These are phyloP conservation scores for Chaetogeoica ovagalla DNA, from an alignment of 2,888 invertebrate genomes.

Conservation along the genomic window DNA sequence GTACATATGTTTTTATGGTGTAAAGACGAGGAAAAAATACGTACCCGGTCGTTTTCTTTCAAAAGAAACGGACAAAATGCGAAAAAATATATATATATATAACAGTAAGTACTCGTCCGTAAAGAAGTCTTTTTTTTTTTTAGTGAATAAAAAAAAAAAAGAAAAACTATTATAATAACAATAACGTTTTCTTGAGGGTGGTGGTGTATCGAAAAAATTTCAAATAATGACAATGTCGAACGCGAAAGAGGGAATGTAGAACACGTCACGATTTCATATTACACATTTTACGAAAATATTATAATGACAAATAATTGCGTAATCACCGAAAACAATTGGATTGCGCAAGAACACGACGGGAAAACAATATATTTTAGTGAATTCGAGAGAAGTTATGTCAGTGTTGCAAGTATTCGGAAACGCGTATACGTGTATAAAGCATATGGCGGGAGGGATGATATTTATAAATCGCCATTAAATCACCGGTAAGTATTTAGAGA, in stretches of 20 bases:
- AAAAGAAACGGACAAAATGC: slow-evolving; percentile 12
- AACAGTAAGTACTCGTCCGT: neutral
- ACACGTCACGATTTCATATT: slow-evolving; percentile 6
- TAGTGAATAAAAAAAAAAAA: slow-evolving; percentile 13
- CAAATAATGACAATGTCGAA: too few species aligned
- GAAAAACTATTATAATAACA: too few species aligned
- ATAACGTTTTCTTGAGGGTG: too few species aligned
- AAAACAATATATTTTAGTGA: slow-evolving; percentile 20
- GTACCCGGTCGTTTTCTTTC: neutral
- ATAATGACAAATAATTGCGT: slow-evolving; percentile 13
- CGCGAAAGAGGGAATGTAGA: neutral
- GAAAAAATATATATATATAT: neutral
- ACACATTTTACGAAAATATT: neutral
- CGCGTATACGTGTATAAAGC: neutral
- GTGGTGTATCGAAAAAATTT: too few species aligned
- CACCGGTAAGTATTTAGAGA: too few species aligned
- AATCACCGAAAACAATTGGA: slow-evolving; percentile 38
- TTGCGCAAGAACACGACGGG: slow-evolving; percentile 9
- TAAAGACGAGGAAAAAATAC: neutral
- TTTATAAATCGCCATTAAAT: neutral
- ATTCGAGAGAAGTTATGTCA: too few species aligned
- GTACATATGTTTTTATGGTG: neutral
- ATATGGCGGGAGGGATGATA: neutral
- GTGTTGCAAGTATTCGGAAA: neutral
- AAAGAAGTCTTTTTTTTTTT: slow-evolving; percentile 9